phyloP scores from a whole-genome alignment of 2,888 invertebrate species.

The Dioctria rufipes region DNA sequence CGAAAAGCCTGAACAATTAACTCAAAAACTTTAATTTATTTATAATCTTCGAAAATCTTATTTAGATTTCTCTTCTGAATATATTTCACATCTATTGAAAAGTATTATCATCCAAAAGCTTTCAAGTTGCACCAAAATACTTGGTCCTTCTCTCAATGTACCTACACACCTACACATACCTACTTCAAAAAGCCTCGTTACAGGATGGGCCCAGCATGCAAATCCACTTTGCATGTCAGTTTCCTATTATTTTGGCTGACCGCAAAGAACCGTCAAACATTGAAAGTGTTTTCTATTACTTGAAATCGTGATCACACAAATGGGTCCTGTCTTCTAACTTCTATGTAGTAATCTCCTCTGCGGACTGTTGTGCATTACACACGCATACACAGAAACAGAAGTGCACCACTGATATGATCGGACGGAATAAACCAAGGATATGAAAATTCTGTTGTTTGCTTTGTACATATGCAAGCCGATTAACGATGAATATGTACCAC shows the following conservation, averaged over 20 bases:
- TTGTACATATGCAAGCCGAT: background rate
- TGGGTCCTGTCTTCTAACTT: too few species aligned
- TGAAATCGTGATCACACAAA: constrained; percentile 14
- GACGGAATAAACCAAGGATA: background rate
- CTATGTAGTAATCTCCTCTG: background rate
- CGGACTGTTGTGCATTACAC: background rate
- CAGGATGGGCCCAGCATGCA: constrained; percentile 6
- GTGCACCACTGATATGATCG: background rate
- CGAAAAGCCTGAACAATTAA: too few species aligned
- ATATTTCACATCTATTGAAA: too few species aligned
- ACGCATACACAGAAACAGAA: background rate
- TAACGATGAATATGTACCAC: background rate
- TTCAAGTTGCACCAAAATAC: too few species aligned
- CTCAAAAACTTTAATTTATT: too few species aligned
- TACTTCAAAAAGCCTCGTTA: background rate
- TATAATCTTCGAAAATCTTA: too few species aligned
- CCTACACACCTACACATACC: too few species aligned
- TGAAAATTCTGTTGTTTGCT: constrained; percentile 12
- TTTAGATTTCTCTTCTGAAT: too few species aligned
- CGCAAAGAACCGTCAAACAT: constrained; percentile 10
- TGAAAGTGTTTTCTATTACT: constrained; percentile 23
- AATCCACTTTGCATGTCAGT: constrained; percentile 22
- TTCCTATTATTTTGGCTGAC: constrained; percentile 34
- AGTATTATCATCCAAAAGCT: too few species aligned
- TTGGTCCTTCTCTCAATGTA: background rate